phyloP scores from a whole-genome alignment of 1,140 invertebrate genomes.

The Protaetia brevitarsis region DNA sequence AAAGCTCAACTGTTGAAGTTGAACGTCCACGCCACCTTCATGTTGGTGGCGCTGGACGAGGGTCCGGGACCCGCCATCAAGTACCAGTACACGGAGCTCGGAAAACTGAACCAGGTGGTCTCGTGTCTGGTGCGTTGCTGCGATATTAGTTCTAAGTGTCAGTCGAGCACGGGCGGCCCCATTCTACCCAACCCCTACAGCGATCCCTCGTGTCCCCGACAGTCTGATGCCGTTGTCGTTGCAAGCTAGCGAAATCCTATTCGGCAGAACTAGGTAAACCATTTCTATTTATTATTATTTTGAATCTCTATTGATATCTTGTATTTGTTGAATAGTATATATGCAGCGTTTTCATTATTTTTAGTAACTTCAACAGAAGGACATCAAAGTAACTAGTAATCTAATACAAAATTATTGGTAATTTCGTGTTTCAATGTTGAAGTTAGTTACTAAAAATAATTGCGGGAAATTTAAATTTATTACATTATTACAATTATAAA shows the following conservation, averaged over 20 bases:
- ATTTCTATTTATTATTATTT: neutral
- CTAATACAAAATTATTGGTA: too few relatives aligned
- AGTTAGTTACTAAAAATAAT: too few relatives aligned
- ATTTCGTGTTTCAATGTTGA: too few relatives aligned
- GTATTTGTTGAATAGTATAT: too few relatives aligned
- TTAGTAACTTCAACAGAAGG: too few relatives aligned
- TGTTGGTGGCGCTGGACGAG: conserved; percentile 90
- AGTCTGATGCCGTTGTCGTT: conserved; percentile 74
- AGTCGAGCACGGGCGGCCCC: conserved; percentile 60
- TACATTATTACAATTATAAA: too few relatives aligned
- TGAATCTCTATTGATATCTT: neutral
- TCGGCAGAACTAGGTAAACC: conserved; percentile 68
- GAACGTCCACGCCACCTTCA: conserved; percentile 86
- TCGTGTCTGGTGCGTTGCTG: conserved; percentile 89
- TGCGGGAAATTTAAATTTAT: too few relatives aligned
- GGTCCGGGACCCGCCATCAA: conserved; percentile 90
- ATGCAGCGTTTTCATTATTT: too few relatives aligned
- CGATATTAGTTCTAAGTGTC: conserved; percentile 79
- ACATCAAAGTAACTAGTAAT: too few relatives aligned
- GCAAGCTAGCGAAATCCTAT: conserved; percentile 78
- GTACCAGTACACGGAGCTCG: conserved; percentile 93
- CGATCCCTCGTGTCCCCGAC: conserved; percentile 64
- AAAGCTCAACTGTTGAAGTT: conserved; percentile 61
- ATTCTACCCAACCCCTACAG: conserved; percentile 80
- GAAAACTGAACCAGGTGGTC: conserved; percentile 92